These are phyloP conservation scores for Musca domestica DNA, from an alignment of 1,140 invertebrate genomes.

Conservation along the genomic window DNA sequence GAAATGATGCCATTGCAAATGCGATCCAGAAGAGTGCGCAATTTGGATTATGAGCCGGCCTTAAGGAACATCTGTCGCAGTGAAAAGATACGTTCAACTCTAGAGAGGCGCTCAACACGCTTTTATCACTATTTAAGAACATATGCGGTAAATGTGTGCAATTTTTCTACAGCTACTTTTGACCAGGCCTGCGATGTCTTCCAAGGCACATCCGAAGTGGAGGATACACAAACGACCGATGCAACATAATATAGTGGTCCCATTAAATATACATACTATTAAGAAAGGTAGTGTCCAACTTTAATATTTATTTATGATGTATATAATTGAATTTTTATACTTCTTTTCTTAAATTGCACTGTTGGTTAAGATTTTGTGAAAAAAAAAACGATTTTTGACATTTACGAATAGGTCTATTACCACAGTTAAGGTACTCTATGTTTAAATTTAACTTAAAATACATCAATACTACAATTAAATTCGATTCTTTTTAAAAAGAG, in stretches of 20 bases:
- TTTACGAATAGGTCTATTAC: no score
- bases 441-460: no score
- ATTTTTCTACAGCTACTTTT: slow-evolving; percentile 37
- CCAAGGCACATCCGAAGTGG: slow-evolving; percentile 9
- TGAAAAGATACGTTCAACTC: slow-evolving; percentile 58
- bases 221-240: neutral
- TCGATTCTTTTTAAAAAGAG: neutral
- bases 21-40: slow-evolving; percentile 32
- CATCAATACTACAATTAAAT: no score
- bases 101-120: slow-evolving; percentile 57
- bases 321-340: no score
- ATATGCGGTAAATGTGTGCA: slow-evolving; percentile 32
- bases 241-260: neutral
- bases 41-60: slow-evolving; percentile 60
- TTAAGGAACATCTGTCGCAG: slow-evolving; percentile 60
- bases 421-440: no score
- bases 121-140: slow-evolving; percentile 63
- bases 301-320: no score
- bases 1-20: slow-evolving; percentile 28
- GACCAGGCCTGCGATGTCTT: slow-evolving; percentile 40
- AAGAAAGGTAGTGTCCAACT: no score
- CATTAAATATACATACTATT: no score
- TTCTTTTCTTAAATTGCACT: no score
- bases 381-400: no score
- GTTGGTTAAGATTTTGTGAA: no score